A percentile compares a stretch with the other conserved stretches of the same genome.
phyloP scores from a whole-genome alignment of 37 sponge, comb jelly and placozoan genomes.

The Theonella swinhoei region DNA sequence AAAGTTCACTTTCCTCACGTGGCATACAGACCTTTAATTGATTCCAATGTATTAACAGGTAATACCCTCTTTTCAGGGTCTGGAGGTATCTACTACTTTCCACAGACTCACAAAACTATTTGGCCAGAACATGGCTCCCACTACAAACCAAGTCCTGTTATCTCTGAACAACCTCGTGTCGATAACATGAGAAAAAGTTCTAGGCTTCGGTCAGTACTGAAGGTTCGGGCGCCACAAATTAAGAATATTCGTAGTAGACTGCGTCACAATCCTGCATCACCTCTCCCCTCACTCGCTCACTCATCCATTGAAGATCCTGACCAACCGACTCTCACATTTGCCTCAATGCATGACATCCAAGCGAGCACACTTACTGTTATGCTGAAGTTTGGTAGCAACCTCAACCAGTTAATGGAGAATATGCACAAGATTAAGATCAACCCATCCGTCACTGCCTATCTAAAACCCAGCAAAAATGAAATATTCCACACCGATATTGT shows the following conservation, averaged over 20 bases:
- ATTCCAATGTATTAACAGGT: background rate
- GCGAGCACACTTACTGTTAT: constrained; percentile 38
- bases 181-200: no score
- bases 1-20: background rate
- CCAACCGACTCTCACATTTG: constrained; percentile 34
- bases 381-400: constrained; percentile 13
- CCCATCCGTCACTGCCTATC: constrained; percentile 27
- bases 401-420: background rate
- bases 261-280: no score
- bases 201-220: background rate
- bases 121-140: background rate
- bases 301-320: background rate
- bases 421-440: background rate
- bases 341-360: constrained; percentile 56
- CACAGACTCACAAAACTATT: background rate
- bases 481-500: constrained; percentile 21
- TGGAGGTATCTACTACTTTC: background rate
- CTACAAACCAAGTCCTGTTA: background rate
- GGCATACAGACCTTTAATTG: background rate
- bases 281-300: no score
- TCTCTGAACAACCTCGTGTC: background rate
- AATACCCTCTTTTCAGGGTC: background rate
- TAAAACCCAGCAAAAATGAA: constrained; percentile 44
- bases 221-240: no score
- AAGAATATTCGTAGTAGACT: no score